Base-by-base conservation (phyloP, 2,113 vertebrate species). In the Leptosomus discolor region DNA sequence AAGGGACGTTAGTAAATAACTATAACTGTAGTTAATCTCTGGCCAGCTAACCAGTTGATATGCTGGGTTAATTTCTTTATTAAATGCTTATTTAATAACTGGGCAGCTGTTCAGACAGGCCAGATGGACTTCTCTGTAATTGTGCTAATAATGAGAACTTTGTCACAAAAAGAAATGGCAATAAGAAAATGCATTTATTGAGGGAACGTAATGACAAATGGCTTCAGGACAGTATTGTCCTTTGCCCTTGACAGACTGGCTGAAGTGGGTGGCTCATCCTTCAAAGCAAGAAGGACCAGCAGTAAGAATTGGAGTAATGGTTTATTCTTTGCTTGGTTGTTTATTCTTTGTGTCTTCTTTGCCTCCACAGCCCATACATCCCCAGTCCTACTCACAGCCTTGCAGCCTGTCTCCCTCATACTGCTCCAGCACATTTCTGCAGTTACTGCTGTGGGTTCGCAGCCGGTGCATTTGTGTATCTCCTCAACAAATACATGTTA, bases 1-100 rank as follows among this genome's bases (percentile, higher is more conserved):
- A 97, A 94, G 91, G 30, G 41, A 71, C 73, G 54, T 97, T 88
- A 91, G 89, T 95, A 97, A 97, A 93, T 94, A 95, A 96, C 91
- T 97, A 37, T 63, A 92, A 97, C 70, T 56, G 56, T 37, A 48
- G 65, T 91, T 91, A 95, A 89, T 96, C 90, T 90, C 39, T 91
- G 90, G 69, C 90, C 90, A 85, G 83, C 77, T 61, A 88, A 79
- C 87, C 93, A 94, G 36, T 61, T 91, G 94, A 95, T 93, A 56
- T 11, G 45, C 53, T 76, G 92, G 77, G 90, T 91, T 96, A 79
- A 82, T 95, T 91, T 95, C 87, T 91, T 64, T 95, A 88, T 95
- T 87, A 92, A 96, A 89, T 88, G 70, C 81, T 93, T 93, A 69
- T 83, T 97, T 79, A 90, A 91, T 96, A 96, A 92, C 81, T 69